Percentiles rank a stretch among this genome's conserved stretches.
phyloP scores from a whole-genome alignment of 2,888 invertebrate species.

The Amiota minor region DNA sequence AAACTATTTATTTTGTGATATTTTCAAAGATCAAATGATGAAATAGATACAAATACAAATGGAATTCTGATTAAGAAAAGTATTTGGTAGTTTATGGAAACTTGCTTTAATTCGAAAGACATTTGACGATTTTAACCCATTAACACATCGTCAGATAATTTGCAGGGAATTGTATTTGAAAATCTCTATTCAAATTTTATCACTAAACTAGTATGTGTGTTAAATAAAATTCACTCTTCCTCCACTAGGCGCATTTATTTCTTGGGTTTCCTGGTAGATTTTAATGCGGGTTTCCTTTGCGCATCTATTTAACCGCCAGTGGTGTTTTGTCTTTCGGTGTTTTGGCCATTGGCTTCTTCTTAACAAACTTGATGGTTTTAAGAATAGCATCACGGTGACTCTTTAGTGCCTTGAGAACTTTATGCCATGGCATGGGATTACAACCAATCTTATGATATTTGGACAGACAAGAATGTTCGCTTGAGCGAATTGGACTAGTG shows the following conservation, averaged over 20 bases:
- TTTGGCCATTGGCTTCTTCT: constrained; percentile 60
- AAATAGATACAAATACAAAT: too few species aligned
- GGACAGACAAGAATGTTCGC: constrained; percentile 91
- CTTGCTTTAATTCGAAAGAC: too few species aligned
- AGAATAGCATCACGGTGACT: constrained; percentile 81
- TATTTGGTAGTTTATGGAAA: too few species aligned
- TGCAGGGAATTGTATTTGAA: too few species aligned
- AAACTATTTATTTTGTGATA: too few species aligned
- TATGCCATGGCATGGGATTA: constrained; percentile 99
- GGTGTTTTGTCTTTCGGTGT: constrained; percentile 50
- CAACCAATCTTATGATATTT: constrained; percentile 98
- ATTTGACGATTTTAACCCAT: too few species aligned
- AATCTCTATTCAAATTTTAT: background rate
- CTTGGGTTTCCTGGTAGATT: constrained; percentile 64
- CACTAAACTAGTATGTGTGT: constrained; percentile 32
- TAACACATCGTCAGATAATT: too few species aligned
- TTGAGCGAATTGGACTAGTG: too few species aligned
- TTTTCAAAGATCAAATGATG: too few species aligned
- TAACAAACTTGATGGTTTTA: constrained; percentile 63
- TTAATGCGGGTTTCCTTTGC: constrained; percentile 69
- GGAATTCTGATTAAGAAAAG: too few species aligned
- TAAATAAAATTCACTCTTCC: constrained; percentile 38
- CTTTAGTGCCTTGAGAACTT: constrained; percentile 96
- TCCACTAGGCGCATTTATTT: constrained; percentile 57
- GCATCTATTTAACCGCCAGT: constrained; percentile 53